Evolutionary conservation across 2,888 invertebrate genomes (phyloP).

Genomic region (Cheiracanthium punctorium): DNA sequence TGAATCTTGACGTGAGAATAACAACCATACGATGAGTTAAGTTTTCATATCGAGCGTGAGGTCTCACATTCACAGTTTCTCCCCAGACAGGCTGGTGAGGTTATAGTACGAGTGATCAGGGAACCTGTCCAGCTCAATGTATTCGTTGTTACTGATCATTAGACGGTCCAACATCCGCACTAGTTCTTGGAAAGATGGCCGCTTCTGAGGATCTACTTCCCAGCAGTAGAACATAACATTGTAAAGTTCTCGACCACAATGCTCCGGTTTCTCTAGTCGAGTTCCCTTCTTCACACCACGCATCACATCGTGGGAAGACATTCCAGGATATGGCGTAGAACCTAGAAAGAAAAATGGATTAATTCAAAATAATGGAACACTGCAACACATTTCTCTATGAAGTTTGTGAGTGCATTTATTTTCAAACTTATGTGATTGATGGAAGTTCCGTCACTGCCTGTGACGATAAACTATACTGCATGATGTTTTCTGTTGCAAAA

Average conservation of each 20-base stretch:
- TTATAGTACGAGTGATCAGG: slow-evolving; percentile 90
- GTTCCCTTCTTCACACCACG: slow-evolving; percentile 91
- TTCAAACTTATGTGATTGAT: too few species aligned
- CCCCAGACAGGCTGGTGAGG: slow-evolving; percentile 72
- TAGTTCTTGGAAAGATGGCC: slow-evolving; percentile 90
- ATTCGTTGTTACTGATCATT: slow-evolving; percentile 92
- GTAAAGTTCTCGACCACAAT: slow-evolving; percentile 90
- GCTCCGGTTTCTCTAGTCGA: slow-evolving; percentile 92
- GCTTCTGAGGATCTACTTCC: slow-evolving; percentile 88
- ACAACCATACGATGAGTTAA: neutral
- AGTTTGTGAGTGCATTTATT: too few species aligned
- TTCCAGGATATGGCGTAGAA: slow-evolving; percentile 94
- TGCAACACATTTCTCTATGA: too few species aligned
- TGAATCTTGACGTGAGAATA: neutral
- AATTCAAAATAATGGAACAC: too few species aligned
- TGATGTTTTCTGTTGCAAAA: too few species aligned
- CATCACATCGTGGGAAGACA: slow-evolving; percentile 93
- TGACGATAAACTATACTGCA: too few species aligned
- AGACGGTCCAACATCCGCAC: slow-evolving; percentile 88
- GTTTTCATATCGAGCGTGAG: neutral
- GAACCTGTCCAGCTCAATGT: slow-evolving; percentile 92
- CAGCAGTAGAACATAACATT: slow-evolving; percentile 98
- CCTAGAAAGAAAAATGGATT: slow-evolving; percentile 80
- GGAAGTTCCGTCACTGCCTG: too few species aligned
- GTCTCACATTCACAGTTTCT: slow-evolving; percentile 65